Conservation (phyloP, 1,140 invertebrate species). For the Zaprionus inermis region DNA sequence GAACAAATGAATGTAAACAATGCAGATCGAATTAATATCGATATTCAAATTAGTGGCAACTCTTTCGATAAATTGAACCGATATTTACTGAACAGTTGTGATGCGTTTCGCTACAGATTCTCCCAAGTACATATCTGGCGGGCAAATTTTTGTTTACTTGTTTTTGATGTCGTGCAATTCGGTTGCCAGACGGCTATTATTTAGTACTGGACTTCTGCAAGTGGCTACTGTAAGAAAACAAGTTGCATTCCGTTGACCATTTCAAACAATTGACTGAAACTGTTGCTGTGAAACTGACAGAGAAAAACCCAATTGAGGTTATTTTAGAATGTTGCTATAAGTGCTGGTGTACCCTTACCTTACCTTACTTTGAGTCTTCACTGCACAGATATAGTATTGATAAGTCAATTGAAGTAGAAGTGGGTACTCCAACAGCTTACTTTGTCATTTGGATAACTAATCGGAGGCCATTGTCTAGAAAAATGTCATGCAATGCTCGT, state of each 20-base stretch:
- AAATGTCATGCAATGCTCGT: constrained; percentile 41
- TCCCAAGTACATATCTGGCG: constrained; percentile 1
- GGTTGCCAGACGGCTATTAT: constrained; percentile 38
- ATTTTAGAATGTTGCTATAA: constrained; percentile 70
- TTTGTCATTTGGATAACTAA: constrained; percentile 46
- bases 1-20: too few species aligned
- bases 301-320: constrained; percentile 68
- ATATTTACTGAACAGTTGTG: too few species aligned
- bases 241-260: constrained; percentile 83
- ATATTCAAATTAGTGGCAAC: too few species aligned
- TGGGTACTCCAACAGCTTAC: constrained; percentile 21
- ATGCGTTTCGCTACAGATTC: too few species aligned
- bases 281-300: constrained; percentile 17
- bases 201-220: constrained; percentile 35
- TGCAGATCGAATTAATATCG: too few species aligned
- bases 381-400: constrained; percentile 80
- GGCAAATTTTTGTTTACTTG: constrained; percentile 55
- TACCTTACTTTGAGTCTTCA: constrained; percentile 42
- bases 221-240: constrained; percentile 58
- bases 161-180: constrained; percentile 45
- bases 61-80: too few species aligned
- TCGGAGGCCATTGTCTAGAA: constrained; percentile 20
- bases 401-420: constrained; percentile 44
- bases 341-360: constrained; percentile 27
- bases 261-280: constrained; percentile 71